phyloP scores from a whole-genome alignment of 1,140 invertebrate genomes.

The Drosophila takahashii region DNA sequence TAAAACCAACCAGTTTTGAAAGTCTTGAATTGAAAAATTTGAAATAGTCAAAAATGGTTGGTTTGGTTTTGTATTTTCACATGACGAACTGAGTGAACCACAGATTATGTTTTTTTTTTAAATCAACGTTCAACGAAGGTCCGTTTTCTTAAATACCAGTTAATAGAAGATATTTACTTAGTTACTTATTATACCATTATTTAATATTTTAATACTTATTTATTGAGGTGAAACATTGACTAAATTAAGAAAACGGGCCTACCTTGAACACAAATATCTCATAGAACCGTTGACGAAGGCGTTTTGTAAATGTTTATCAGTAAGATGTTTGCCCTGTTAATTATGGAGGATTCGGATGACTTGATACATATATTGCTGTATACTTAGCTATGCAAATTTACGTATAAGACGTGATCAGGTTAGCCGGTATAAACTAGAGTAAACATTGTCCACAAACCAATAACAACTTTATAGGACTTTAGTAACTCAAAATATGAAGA shows the following conservation, averaged over 20 bases:
- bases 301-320: constrained; percentile 61
- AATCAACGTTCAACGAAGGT: neutral
- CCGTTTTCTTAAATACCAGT: constrained; percentile 12
- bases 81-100: neutral
- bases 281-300: constrained; percentile 10
- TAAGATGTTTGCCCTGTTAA: constrained; percentile 55
- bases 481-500: constrained; percentile 12
- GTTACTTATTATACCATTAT: neutral
- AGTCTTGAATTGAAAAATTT: constrained; percentile 55
- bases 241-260: constrained; percentile 12
- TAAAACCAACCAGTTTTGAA: constrained; percentile 77
- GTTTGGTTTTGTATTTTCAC: constrained; percentile 79
- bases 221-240: neutral
- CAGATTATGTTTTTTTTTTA: neutral
- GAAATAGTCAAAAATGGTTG: constrained; percentile 72
- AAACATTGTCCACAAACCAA: constrained; percentile 40
- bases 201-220: neutral
- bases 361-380: constrained; percentile 28
- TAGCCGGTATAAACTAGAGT: constrained; percentile 42
- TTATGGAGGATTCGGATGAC: constrained; percentile 18
- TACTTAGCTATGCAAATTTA: constrained; percentile 32
- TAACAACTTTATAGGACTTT: constrained; percentile 20
- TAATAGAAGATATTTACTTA: neutral
- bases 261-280: neutral
- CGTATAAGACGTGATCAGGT: constrained; percentile 40